Evolutionary conservation across 1,140 invertebrate species (phyloP), one percentile per base, ranked within the genome.

Genomic region (Rhagoletis zephyria): DNA sequence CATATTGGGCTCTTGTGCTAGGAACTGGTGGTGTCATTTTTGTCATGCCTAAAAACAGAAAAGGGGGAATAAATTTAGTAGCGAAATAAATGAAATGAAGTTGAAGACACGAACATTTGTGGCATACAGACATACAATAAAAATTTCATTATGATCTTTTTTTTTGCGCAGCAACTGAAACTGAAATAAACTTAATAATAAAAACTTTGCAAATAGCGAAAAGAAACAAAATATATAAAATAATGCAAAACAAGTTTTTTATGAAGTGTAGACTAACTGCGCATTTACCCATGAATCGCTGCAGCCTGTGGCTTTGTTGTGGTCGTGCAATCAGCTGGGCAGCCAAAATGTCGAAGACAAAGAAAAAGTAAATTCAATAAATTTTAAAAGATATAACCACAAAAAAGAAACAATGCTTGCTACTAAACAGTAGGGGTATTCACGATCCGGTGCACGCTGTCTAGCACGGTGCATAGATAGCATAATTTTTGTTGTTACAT

Each of bases 361-460:
- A 19, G 48, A 81, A 19, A 81, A 56, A 56, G n/a, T n/a, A 81
- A 56, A 81, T 14, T 81, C n/a, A 81, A 59, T 51, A 81, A 81
- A 81, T 81, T 81, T 10, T n/a, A 30, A 51, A 81, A 81, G 30
- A 30, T 30, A 30, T 30, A 30, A 30, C 30, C 30, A 30, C 30
- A 30, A 81, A 30, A 30, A 16, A 74, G 1, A 74, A 74, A n/a
- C 4, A 30, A 56, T 56, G 51, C 51, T 10, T 7, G 10, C 1
- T 56, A 56, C 1, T 10, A 56, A 56, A 7, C 30, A 30, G 30
- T 30, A 30, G 30, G 30, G 30, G 30, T 30, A 30, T 30, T 30
- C 30, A 30, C 30, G 30, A 30, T 30, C 30, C 30, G 30, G 30
- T 30, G 30, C 30, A 30, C 30, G 30, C 30, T 30, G 30, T 30